These are phyloP conservation scores for Drosophila eohydei DNA, from an alignment of 2,888 invertebrate species.

Conservation along the genomic window DNA sequence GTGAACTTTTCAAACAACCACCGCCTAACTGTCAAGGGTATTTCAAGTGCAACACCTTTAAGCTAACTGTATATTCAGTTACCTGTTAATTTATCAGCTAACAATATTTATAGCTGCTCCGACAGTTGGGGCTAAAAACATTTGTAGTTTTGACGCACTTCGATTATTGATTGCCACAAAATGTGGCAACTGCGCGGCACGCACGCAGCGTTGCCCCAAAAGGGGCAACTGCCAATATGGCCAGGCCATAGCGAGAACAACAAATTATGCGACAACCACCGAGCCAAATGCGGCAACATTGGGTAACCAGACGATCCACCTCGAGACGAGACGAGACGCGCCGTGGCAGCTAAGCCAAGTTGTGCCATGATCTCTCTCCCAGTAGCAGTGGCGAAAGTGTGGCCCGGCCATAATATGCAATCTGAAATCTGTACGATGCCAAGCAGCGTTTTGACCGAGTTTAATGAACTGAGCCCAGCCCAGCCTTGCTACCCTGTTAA, in stretches of 20 bases:
- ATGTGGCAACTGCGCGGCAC: constrained; percentile 72
- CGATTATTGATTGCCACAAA: constrained; percentile 78
- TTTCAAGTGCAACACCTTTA: not conserved
- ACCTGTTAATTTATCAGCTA: constrained; percentile 12
- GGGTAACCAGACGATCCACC: constrained; percentile 54
- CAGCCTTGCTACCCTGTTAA: not conserved
- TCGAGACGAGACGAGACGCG: not conserved
- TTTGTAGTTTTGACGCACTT: constrained; percentile 75
- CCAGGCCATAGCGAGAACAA: constrained; percentile 63
- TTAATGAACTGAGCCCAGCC: constrained; percentile 53
- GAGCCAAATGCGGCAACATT: constrained; percentile 64
- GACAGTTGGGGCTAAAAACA: constrained; percentile 57
- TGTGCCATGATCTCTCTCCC: constrained; percentile 12
- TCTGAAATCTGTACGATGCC: constrained; percentile 58
- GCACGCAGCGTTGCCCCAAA: constrained; percentile 58
- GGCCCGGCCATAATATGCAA: constrained; percentile 43
- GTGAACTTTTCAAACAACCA: not conserved
- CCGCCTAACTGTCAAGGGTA: not conserved
- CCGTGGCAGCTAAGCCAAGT: constrained; percentile 2
- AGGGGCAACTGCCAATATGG: constrained; percentile 55
- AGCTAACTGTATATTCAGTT: not conserved
- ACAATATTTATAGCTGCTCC: constrained; percentile 35
- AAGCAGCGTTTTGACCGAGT: constrained; percentile 40
- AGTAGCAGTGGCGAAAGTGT: constrained; percentile 49
- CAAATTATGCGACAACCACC: constrained; percentile 70